Conservation (phyloP, 2,113 vertebrate genomes). For the Syngnathus scovelli region DNA sequence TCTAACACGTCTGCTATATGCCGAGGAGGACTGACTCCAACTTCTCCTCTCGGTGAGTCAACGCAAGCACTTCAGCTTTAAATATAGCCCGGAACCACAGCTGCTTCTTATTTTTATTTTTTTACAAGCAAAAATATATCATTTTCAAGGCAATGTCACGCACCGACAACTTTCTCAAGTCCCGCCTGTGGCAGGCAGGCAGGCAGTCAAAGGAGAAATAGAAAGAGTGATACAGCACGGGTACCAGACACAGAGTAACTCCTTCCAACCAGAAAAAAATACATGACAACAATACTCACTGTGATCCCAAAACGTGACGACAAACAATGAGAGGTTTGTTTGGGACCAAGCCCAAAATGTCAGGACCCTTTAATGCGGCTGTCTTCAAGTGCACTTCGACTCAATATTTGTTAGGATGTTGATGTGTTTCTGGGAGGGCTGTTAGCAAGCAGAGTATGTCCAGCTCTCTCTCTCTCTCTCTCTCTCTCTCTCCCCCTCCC, state of each 20-base stretch:
- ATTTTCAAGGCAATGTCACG: too few relatives aligned
- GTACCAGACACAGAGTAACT: slow-evolving; percentile 32
- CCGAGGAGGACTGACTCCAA: background rate
- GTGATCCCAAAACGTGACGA: slow-evolving; percentile 18
- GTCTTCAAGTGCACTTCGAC: slow-evolving; percentile 16
- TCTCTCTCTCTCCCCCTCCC: too few relatives aligned
- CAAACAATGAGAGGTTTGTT: slow-evolving; percentile 9
- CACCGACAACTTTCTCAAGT: background rate
- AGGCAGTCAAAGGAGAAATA: background rate
- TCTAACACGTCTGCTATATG: background rate
- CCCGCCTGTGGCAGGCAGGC: slow-evolving; percentile 8
- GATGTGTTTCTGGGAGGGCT: slow-evolving; percentile 41
- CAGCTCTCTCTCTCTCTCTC: slow-evolving; percentile 15
- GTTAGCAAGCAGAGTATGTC: slow-evolving; percentile 13
- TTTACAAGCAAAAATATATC: background rate
- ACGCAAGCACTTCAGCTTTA: slow-evolving; percentile 3
- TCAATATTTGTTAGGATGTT: slow-evolving; percentile 51
- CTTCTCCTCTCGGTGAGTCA: background rate
- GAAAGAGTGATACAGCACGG: background rate
- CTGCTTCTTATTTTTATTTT: background rate
- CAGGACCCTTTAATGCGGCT: slow-evolving; percentile 4
- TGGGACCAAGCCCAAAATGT: background rate
- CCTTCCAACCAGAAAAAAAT: slow-evolving; percentile 8
- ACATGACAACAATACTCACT: slow-evolving; percentile 40
- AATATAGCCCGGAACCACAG: background rate